Base-by-base conservation (phyloP, 2,797 vertebrate species). In the Thalassophryne amazonica region DNA sequence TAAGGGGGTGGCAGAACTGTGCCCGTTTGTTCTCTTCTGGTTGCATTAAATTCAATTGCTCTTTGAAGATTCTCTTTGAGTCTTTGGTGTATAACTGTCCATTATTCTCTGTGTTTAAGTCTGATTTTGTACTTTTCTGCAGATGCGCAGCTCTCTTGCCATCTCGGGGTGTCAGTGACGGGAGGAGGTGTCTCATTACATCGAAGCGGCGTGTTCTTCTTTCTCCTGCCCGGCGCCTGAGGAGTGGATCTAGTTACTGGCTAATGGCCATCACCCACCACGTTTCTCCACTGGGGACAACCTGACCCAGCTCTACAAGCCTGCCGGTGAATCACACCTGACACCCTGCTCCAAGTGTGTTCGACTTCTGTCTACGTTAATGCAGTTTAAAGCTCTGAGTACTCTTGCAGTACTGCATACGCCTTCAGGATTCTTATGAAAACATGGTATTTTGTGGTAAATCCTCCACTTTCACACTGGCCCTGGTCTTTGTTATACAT, bases 151-250 rank as follows among this genome's bases (percentile, higher is more conserved):
- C 45, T 60, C 52, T 35, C 13, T 18, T 35, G 7, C 2, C 35
- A 43, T 23, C 43, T 67, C 54, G 31, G 29, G 46, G n/a, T 17
- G 37, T 45, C 8, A 14, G 28, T 2, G 5, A 23, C 51, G 15
- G 41, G 27, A 52, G 39, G 60, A 70, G 72, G 79, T 76, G 72
- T 83, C 72, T 85, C 73, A 78, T 86, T 83, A 79, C 40, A 10
- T 78, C 57, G 59, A 36, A 52, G 40, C 60, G 21, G 45, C 46
- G 69, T 67, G 70, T 63, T 81, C 53, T 32, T 28, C 39, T 43
- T 38, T 29, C 61, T 59, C 17, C 28, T 39, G 40, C 56, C 45
- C 45, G 45, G 38, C 42, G 51, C 63, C 69, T 68, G 60, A 49
- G 69, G 60, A 77, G 55, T 72, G 43, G 67, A 78, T 79, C 62